Percentiles rank a stretch among this genome's conserved stretches.
Evolutionary conservation across 2,113 vertebrate species (phyloP).

Genomic region (Mustela lutreola): DNA sequence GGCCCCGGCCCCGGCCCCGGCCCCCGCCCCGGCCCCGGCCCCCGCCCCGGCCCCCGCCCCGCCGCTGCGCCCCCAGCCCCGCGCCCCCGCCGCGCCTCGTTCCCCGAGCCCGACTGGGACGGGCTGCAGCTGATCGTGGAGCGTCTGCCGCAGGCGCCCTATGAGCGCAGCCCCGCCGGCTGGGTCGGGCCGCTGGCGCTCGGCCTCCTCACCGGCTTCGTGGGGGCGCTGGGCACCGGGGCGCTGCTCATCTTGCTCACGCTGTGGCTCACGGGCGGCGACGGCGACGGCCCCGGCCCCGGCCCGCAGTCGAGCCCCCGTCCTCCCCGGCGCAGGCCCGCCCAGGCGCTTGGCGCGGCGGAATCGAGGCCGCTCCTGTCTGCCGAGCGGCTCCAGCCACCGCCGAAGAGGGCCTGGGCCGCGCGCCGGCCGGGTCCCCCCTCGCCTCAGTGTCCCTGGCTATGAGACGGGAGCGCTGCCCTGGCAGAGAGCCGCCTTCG

Average conservation of each 20-base stretch:
- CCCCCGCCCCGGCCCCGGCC: neutral
- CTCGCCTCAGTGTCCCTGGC: neutral
- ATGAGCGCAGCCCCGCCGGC: slow-evolving; percentile 83
- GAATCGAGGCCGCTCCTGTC: neutral
- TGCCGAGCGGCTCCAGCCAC: no score
- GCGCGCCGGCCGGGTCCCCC: neutral
- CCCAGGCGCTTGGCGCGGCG: neutral
- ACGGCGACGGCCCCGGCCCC: neutral
- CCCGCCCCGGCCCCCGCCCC: no score
- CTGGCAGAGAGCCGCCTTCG: neutral
- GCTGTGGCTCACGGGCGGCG: slow-evolving; percentile 63
- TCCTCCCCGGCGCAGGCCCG: fast-evolving
- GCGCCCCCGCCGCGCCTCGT: neutral
- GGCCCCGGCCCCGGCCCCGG: neutral
- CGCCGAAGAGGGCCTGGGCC: neutral
- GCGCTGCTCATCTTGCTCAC: slow-evolving; percentile 52
- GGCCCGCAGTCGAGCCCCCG: no score
- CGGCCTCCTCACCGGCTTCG: slow-evolving; percentile 90
- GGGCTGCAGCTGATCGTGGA: slow-evolving; percentile 88
- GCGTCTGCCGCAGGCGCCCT: slow-evolving; percentile 76
- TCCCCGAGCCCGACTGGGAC: slow-evolving; percentile 40
- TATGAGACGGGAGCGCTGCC: neutral
- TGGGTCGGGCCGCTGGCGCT: slow-evolving; percentile 85
- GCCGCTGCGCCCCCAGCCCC: no score
- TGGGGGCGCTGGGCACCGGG: slow-evolving; percentile 76